phyloP scores from a whole-genome alignment of 2,888 invertebrate genomes.

The Epiperipatus broadwayi region DNA sequence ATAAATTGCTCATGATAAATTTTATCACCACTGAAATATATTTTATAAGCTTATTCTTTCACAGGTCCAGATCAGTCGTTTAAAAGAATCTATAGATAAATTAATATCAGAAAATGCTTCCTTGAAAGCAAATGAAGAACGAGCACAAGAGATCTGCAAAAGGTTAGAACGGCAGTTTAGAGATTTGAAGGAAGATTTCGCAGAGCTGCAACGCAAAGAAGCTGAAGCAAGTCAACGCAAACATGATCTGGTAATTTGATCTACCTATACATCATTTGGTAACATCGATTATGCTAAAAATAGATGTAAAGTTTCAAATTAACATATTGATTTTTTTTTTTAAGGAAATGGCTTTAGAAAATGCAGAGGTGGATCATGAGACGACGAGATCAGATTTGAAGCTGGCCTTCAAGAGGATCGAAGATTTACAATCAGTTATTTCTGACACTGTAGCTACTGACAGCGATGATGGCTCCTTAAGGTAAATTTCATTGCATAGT shows the following conservation, averaged over 20 bases:
- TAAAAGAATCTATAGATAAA: constrained; percentile 53
- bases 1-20: no score
- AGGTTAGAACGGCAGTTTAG: constrained; percentile 48
- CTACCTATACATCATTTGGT: no score
- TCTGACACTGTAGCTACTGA: constrained; percentile 37
- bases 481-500: no score
- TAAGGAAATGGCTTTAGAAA: constrained; percentile 28
- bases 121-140: constrained; percentile 49
- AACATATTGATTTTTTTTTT: no score
- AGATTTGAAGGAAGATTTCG: constrained; percentile 52
- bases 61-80: constrained; percentile 40
- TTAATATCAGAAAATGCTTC: constrained; percentile 48
- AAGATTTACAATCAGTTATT: constrained; percentile 77
- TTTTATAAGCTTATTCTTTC: constrained; percentile 31
- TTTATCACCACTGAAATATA: background rate
- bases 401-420: constrained; percentile 66
- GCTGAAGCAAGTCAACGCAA: constrained; percentile 51
- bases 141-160: constrained; percentile 54
- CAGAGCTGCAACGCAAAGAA: constrained; percentile 47
- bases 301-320: background rate
- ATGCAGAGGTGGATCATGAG: constrained; percentile 28
- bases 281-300: background rate
- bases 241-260: constrained; percentile 41
- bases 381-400: constrained; percentile 45
- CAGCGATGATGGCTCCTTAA: no score